Percentiles rank a stretch among this genome's conserved stretches.
Evolutionary conservation across 2,797 vertebrate genomes (phyloP).

Genomic region (Galagoides demidoff): DNA sequence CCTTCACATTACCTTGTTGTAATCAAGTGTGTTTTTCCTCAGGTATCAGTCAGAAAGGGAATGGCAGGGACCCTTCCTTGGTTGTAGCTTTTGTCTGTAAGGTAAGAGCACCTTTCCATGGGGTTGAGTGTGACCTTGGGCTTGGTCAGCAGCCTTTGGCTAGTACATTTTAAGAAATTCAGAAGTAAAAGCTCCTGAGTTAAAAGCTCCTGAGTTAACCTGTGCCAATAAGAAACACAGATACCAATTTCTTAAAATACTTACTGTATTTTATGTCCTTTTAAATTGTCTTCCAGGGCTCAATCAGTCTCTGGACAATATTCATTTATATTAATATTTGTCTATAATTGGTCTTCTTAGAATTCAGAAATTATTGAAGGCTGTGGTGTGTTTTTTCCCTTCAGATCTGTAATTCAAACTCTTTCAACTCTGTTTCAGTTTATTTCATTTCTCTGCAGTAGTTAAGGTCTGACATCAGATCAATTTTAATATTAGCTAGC

Average conservation of each 20-base stretch:
- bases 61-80: constrained; percentile 86
- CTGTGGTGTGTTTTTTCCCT: neutral
- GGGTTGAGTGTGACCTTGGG: too few species aligned
- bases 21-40: neutral
- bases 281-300: neutral
- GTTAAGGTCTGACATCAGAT: neutral
- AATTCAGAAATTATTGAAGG: neutral
- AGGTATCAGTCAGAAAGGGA: constrained; percentile 60
- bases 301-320: too few species aligned
- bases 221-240: neutral
- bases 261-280: accelerated
- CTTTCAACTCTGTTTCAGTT: neutral
- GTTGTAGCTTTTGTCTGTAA: constrained; percentile 95
- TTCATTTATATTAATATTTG: neutral
- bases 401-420: neutral
- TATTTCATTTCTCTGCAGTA: neutral
- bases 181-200: neutral
- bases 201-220: neutral
- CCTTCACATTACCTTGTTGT: neutral
- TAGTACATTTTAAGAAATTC: neutral
- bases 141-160: accelerated
- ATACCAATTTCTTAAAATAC: neutral
- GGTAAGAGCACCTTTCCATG: constrained; percentile 84
- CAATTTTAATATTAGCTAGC: neutral
- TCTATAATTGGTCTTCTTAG: too few species aligned